Evolutionary conservation across 2,888 invertebrate genomes (phyloP).

Genomic region (Lithodes maja): DNA sequence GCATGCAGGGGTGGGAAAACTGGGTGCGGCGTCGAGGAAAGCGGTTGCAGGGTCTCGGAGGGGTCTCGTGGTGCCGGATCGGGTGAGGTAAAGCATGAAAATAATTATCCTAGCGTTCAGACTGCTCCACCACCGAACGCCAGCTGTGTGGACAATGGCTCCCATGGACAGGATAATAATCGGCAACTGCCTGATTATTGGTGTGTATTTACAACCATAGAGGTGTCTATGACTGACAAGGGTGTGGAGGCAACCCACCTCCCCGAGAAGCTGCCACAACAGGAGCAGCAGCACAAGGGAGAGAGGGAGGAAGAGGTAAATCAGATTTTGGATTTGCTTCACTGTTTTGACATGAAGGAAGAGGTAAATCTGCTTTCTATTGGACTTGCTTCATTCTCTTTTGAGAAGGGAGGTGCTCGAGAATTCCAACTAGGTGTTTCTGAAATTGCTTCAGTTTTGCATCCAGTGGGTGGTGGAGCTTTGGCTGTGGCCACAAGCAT

Average conservation of each 20-base stretch:
- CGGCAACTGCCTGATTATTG: background rate
- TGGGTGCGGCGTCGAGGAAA: too few species aligned
- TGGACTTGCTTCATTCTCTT: background rate
- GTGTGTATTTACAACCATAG: conserved; percentile 8
- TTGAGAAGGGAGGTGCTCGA: background rate
- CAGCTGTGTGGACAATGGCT: background rate
- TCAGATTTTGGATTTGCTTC: background rate
- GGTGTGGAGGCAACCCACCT: background rate
- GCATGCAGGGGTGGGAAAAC: too few species aligned
- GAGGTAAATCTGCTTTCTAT: background rate
- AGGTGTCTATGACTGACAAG: background rate
- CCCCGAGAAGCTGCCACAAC: background rate
- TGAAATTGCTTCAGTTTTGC: background rate
- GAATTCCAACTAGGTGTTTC: background rate
- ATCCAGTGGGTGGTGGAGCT: conserved; percentile 9
- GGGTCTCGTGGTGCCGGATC: too few species aligned
- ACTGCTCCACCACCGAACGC: too few species aligned
- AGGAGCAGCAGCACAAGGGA: conserved; percentile 1
- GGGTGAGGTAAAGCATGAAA: too few species aligned
- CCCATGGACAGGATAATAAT: background rate
- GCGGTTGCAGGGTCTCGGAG: too few species aligned
- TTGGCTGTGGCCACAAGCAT: background rate
- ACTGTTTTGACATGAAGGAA: background rate
- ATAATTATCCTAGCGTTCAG: too few species aligned
- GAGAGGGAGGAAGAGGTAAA: conserved; percentile 10